Conservation (phyloP, 2,113 vertebrate species). For the Cariama cristata region DNA sequence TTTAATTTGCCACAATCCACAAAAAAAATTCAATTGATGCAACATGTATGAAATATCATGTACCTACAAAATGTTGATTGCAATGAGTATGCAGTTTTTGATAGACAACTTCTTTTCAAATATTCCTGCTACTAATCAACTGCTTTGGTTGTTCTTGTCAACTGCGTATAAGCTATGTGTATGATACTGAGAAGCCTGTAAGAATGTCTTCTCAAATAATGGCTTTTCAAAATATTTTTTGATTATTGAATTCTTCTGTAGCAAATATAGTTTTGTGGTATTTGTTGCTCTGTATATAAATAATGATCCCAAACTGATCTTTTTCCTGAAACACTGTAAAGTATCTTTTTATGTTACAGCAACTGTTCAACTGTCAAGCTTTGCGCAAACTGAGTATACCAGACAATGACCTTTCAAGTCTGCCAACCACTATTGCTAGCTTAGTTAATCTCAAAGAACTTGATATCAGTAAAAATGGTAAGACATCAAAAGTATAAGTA, state of each 20-base stretch:
- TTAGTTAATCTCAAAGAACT: constrained; percentile 98
- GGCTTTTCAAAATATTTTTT: not conserved
- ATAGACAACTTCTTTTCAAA: not conserved
- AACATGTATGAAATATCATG: rapidly evolving
- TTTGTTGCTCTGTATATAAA: not conserved
- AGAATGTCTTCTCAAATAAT: not conserved
- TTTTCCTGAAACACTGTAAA: not conserved
- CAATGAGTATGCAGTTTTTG: rapidly evolving
- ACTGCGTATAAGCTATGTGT: rapidly evolving
- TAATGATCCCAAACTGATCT: not conserved
- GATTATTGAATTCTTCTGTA: not conserved
- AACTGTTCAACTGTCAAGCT: constrained; percentile 99
- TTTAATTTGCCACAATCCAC: not conserved
- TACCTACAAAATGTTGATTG: rapidly evolving
- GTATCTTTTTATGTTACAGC: constrained; percentile 79
- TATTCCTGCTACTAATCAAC: rapidly evolving
- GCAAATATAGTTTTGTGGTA: not conserved
- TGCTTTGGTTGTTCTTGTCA: rapidly evolving
- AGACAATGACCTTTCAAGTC: constrained; percentile 96
- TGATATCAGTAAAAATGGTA: constrained; percentile 99
- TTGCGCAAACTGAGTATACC: constrained; percentile 96
- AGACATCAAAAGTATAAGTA: constrained; percentile 1
- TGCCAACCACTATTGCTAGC: constrained; percentile 95
- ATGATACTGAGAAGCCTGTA: not conserved
- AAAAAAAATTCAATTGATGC: rapidly evolving